Conservation (phyloP, 2,797 vertebrate genomes). For the Harpagifer antarcticus region DNA sequence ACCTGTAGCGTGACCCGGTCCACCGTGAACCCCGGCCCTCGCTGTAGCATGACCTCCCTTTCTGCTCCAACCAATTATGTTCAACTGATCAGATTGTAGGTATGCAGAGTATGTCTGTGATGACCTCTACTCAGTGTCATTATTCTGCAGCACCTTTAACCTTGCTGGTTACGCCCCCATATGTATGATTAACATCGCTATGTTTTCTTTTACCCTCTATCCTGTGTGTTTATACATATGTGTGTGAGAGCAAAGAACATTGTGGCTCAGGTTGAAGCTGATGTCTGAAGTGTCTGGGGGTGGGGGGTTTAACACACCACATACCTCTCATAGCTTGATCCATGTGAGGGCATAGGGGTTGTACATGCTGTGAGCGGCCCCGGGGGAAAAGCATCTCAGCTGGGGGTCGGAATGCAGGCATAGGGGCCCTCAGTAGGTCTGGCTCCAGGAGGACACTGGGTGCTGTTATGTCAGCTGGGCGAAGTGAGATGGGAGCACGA, state of each 20-base stretch:
- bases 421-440: slow-evolving; percentile 54
- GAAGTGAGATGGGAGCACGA: slow-evolving; percentile 39
- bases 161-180: slow-evolving; percentile 36
- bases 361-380: slow-evolving; percentile 56
- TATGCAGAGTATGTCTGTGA: slow-evolving; percentile 52
- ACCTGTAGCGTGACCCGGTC: slow-evolving; percentile 9
- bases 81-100: slow-evolving; percentile 50
- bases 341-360: slow-evolving; percentile 67
- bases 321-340: slow-evolving; percentile 73
- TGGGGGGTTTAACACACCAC: slow-evolving; percentile 56
- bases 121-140: slow-evolving; percentile 53
- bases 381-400: slow-evolving; percentile 66
- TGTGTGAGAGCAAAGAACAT: slow-evolving; percentile 26
- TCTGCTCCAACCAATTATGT: slow-evolving; percentile 55
- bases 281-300: slow-evolving; percentile 35
- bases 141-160: slow-evolving; percentile 65
- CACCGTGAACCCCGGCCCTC: slow-evolving; percentile 4
- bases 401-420: slow-evolving; percentile 77
- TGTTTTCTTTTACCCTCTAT: slow-evolving; percentile 35
- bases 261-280: slow-evolving; percentile 35
- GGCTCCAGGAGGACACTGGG: slow-evolving; percentile 67
- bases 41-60: slow-evolving; percentile 27
- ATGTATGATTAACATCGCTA: slow-evolving; percentile 60
- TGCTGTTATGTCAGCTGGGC: slow-evolving; percentile 78
- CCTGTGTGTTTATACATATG: slow-evolving; percentile 21